Conservation (phyloP, 2,888 invertebrate species). For the Lithophane semibrunnea region DNA sequence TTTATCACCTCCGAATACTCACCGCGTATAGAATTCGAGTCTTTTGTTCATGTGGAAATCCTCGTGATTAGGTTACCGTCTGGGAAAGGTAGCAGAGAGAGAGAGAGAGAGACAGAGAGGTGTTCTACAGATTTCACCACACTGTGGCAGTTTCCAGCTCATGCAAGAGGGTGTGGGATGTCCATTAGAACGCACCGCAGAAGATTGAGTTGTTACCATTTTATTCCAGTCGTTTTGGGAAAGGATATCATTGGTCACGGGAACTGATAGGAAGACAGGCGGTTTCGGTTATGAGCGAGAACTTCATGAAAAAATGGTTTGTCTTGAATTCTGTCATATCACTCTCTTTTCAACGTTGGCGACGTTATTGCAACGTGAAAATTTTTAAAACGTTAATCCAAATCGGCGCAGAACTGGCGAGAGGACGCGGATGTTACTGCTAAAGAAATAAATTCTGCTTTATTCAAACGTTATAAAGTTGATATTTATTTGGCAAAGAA, state of each 20-base stretch:
- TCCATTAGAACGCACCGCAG: neutral
- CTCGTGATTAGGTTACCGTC: neutral
- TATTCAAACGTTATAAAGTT: neutral
- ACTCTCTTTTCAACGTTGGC: neutral
- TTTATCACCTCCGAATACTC: neutral
- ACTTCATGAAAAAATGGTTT: neutral
- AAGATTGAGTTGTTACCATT: no score
- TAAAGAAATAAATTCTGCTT: neutral
- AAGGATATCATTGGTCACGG: neutral
- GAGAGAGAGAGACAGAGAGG: neutral
- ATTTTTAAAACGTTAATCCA: neutral
- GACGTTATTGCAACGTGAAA: neutral
- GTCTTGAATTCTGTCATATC: neutral
- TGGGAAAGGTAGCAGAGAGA: neutral
- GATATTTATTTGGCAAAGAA: neutral
- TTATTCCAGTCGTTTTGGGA: neutral
- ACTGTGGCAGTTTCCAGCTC: neutral
- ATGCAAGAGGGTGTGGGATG: neutral
- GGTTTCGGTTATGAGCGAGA: neutral
- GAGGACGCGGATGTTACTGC: neutral
- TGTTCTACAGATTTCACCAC: neutral
- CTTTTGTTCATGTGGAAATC: neutral
- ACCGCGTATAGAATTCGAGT: neutral
- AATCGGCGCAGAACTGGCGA: neutral
- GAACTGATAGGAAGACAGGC: neutral